These are phyloP conservation scores for Helarctos malayanus DNA, from an alignment of 2,797 vertebrate species.

Conservation along the genomic window DNA sequence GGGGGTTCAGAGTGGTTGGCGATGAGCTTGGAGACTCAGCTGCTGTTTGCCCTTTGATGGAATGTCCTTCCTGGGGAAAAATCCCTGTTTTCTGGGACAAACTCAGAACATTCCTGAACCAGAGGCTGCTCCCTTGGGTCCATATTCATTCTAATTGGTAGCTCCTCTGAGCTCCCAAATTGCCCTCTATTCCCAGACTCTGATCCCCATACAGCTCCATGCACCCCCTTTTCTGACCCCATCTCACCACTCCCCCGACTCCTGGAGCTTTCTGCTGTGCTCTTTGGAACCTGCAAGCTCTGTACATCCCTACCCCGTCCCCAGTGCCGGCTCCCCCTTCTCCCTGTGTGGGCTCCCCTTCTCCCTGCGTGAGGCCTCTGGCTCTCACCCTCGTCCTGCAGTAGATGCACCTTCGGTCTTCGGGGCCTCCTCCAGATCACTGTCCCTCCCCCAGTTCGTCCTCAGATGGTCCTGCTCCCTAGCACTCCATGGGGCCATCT, in stretches of 20 bases:
- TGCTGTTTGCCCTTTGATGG: neutral
- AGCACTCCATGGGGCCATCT: neutral
- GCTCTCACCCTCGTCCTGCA: neutral
- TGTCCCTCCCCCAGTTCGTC: fast-evolving
- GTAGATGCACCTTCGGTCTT: neutral
- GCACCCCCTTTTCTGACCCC: neutral
- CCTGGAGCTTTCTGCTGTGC: neutral
- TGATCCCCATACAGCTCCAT: neutral
- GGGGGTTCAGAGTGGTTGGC: neutral
- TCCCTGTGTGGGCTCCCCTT: neutral
- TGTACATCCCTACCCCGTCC: fast-evolving
- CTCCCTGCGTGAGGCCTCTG: neutral
- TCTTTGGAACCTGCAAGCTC: too few relatives aligned
- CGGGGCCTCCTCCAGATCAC: neutral
- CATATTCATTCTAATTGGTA: neutral
- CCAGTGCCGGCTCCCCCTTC: neutral
- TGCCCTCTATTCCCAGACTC: neutral
- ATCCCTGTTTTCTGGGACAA: neutral
- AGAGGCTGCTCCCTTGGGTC: neutral
- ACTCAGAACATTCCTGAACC: neutral
- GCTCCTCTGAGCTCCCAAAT: neutral
- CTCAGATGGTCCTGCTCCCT: neutral
- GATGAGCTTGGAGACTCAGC: neutral
- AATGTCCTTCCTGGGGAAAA: neutral
- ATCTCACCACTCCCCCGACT: too few relatives aligned